Base-by-base conservation (phyloP, 2,113 vertebrate genomes). In the Spea bombifrons region DNA sequence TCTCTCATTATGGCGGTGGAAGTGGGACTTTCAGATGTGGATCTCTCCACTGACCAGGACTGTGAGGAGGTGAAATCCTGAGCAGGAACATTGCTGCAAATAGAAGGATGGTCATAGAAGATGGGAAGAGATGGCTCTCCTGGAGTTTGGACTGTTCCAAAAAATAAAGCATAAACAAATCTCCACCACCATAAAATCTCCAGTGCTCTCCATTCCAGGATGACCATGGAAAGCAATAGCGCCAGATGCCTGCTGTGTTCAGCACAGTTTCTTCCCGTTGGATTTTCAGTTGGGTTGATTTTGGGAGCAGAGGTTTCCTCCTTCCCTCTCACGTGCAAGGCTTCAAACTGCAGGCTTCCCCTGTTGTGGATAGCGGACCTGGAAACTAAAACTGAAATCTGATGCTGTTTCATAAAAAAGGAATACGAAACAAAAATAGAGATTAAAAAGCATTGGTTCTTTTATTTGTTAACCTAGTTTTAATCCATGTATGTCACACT, bases 1-100 rank as follows among this genome's bases (percentile, higher is more conserved):
- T 98, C 96, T 0, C 78, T 95, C 78, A 95, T 95, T 73, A 89
- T 93, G 91, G 94, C 94, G 0, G 87, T 94, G 88, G 95, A 95
- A 69, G 90, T 95, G 16, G 93, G 92, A 85, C 89, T 95, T 66
- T 96, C 94, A 0, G 94, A 96, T 0, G 85, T 94, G 63, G 94
- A 97, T 75, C 91, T 95, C 82, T 95, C 95, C 83, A 91, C 90
- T 3, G 95, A 95, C 76, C 94, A 91, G 78, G 95, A 94, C 84
- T 92, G 90, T 15, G 92, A 94, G 59, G 94, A 92, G 78, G 85
- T 89, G 87, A 98, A 97, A 85, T 96, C 94, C 53, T 96, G 94
- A 96, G 86, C 81, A 4, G 70, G 47, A 64, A 59, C 8, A 63
- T 73, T 67, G 77, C 64, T 73, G 59, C 4, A 30, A 47, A 68